Evolutionary conservation across 2,888 invertebrate species (phyloP).

Genomic region (Erebia epiphron): DNA sequence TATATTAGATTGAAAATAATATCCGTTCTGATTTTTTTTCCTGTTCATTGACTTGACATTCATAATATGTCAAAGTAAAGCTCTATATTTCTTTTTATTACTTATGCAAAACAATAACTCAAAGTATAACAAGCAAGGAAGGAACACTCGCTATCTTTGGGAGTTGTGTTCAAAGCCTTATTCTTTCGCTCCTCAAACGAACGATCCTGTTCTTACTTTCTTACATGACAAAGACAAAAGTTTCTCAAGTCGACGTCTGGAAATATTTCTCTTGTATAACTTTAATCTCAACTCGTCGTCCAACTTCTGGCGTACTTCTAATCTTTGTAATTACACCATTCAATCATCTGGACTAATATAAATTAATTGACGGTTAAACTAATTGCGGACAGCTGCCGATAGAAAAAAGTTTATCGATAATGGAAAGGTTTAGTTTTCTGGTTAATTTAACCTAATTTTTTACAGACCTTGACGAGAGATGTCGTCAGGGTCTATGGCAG

Average conservation of each 20-base stretch:
- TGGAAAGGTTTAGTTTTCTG: too few relatives aligned
- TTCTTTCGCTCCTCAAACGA: constrained; percentile 60
- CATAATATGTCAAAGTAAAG: constrained; percentile 2
- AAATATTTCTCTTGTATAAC: constrained; percentile 64
- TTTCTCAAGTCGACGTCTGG: constrained; percentile 63
- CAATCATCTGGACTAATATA: constrained; percentile 26
- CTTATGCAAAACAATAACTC: constrained; percentile 30
- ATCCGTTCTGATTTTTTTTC: too few relatives aligned
- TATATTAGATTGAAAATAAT: too few relatives aligned
- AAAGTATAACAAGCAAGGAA: constrained; percentile 31
- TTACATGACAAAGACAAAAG: constrained; percentile 76
- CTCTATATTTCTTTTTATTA: constrained; percentile 16
- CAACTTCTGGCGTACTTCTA: constrained; percentile 33
- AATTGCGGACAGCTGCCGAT: not conserved
- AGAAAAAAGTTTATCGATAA: not conserved
- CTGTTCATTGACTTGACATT: too few relatives aligned
- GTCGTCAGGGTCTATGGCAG: too few relatives aligned
- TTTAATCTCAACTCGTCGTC: constrained; percentile 45
- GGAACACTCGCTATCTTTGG: constrained; percentile 33
- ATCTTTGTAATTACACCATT: constrained; percentile 31
- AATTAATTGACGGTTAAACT: constrained; percentile 9
- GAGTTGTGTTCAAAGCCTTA: constrained; percentile 47
- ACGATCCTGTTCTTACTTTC: constrained; percentile 69
- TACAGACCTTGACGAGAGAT: too few relatives aligned
- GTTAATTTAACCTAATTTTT: too few relatives aligned